Base-by-base conservation (phyloP, 1,140 invertebrate species). In the Zophobas atratus region DNA sequence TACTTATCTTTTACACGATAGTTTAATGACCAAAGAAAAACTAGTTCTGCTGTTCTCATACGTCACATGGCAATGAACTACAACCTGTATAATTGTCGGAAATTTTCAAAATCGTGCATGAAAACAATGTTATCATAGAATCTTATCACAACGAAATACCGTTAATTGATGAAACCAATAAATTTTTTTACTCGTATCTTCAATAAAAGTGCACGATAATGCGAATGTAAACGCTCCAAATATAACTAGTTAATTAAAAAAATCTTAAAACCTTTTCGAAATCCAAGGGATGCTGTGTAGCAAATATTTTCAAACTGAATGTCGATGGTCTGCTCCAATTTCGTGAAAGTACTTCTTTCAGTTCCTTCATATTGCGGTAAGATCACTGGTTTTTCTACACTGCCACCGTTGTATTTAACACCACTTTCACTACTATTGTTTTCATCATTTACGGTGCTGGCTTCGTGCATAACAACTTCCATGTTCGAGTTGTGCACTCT, bases 241-340 rank as follows among this genome's bases (percentile, higher is more conserved):
- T 34, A 36, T 39, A 81, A 81, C 85, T 84, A 20, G 20, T 20
- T 20, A 20, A 20, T 20, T 20, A 20, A 20, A 20, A 20, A 20
- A 20, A 20, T 20, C 20, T 20, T 20, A 20, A 20, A 20, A 94
- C 93, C 92, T 90, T 91, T 93, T 82, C 90, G 89, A 78, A 91
- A 91, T 72, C 93, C 93, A 35, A 93, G 87, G 6, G 89, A 90
- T 6, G 93, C 93, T 0, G 89, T 92, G 79, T 92, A 93, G 0
- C 88, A 90, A 75, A 95, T 89, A 75, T 94, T 90, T 33, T 91
- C 90, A 82, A 95, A 94, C 35, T 90, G 88, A 41, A 95, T 91
- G 81, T 94, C 92, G n/a, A 94, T 88, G 0, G 90, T 89, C 32
- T 92, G 88, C 43, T 86, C 86, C 43, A 89, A 80, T 80, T 88